Evolutionary conservation across 2,888 invertebrate species (phyloP).

Genomic region (Drosophila pseudotalamancana): DNA sequence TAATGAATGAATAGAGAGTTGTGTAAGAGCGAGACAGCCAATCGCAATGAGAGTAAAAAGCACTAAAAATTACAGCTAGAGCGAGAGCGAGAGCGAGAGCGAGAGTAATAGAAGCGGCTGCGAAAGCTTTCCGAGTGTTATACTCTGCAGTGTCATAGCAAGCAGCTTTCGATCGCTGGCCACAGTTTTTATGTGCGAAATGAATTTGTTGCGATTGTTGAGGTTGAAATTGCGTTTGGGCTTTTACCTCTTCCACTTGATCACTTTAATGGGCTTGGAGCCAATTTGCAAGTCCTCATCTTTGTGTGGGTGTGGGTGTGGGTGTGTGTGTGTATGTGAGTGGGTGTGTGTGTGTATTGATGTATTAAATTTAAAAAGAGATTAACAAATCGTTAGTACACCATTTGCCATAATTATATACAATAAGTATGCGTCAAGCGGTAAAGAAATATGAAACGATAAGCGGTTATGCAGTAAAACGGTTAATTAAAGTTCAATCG

Average conservation of each 20-base stretch:
- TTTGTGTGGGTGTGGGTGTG: conserved; percentile 42
- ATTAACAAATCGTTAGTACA: conserved; percentile 66
- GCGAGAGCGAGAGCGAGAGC: conserved; percentile 12
- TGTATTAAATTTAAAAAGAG: conserved; percentile 47
- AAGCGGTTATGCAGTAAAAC: conserved; percentile 15
- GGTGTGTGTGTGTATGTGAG: conserved; percentile 21
- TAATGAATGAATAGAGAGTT: neutral
- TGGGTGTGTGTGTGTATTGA: conserved; percentile 22
- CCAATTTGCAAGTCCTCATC: conserved; percentile 82
- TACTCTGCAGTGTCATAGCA: neutral
- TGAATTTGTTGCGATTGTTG: conserved; percentile 14
- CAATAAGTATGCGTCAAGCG: conserved; percentile 21
- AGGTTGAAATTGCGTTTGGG: conserved; percentile 5
- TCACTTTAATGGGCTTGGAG: conserved; percentile 80
- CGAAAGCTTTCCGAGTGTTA: neutral
- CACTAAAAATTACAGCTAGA: too few relatives aligned
- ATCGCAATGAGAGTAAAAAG: too few relatives aligned
- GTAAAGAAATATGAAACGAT: conserved; percentile 14
- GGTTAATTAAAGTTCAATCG: conserved; percentile 19
- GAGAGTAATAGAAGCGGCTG: too few relatives aligned
- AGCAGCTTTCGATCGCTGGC: neutral
- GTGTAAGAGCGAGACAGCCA: neutral
- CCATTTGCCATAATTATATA: conserved; percentile 33
- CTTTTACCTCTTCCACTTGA: conserved; percentile 82
- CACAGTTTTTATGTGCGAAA: conserved; percentile 2